These are phyloP conservation scores for Heteromyza rotundicornis DNA, from an alignment of 2,888 invertebrate species.

Conservation along the genomic window DNA sequence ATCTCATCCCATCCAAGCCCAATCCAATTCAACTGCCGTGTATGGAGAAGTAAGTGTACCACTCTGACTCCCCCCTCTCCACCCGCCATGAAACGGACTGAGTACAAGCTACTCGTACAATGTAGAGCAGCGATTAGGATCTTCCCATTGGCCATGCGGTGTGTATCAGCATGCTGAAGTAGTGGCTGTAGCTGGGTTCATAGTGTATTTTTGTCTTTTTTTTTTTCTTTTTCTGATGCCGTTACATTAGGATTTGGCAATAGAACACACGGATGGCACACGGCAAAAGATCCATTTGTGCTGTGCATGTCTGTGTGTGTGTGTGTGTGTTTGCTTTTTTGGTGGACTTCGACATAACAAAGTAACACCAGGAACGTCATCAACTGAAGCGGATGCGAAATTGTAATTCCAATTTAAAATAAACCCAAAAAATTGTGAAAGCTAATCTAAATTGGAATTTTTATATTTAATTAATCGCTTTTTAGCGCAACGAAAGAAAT, in stretches of 20 bases:
- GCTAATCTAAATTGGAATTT: conserved; percentile 42
- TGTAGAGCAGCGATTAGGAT: not conserved
- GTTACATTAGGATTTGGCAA: no score
- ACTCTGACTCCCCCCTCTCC: not conserved
- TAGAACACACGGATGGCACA: no score
- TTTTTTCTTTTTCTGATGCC: no score
- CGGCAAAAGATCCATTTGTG: not conserved
- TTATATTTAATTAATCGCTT: conserved; percentile 47
- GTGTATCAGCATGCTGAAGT: no score
- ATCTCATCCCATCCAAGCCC: not conserved
- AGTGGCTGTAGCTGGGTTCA: no score
- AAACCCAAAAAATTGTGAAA: conserved; percentile 31
- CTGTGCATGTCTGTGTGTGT: conserved; percentile 1
- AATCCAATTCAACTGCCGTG: not conserved
- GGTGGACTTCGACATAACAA: conserved; percentile 5
- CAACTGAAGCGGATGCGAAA: conserved; percentile 28
- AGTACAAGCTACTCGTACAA: not conserved
- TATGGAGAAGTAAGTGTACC: no score
- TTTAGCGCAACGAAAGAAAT: no score
- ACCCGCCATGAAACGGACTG: not conserved
- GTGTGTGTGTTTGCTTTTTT: conserved; percentile 10
- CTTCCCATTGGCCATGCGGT: not conserved
- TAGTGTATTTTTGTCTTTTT: no score
- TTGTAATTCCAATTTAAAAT: conserved; percentile 43
- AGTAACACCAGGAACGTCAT: not conserved